Percentiles rank a stretch among this genome's conserved stretches.
Conservation (phyloP, 2,888 invertebrate species). For the Xestoiulus laeticollis region DNA sequence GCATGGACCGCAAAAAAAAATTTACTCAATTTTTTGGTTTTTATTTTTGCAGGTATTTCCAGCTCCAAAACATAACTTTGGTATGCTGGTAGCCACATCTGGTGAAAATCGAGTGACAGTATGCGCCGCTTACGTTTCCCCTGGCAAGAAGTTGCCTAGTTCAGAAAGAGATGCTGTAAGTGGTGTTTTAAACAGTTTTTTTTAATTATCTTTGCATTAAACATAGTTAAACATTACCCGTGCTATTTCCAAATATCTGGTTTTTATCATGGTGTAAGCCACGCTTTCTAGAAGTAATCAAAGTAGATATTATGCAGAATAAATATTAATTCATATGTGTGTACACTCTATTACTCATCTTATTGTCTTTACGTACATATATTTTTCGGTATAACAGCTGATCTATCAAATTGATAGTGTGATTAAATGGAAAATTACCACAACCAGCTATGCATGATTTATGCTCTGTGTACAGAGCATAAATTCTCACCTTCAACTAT, state of each 20-base stretch:
- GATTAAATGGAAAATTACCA: no score
- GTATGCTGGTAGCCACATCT: neutral
- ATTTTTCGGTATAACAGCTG: neutral
- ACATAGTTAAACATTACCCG: neutral
- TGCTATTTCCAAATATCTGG: neutral
- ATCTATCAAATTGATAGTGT: no score
- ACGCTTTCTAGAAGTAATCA: neutral
- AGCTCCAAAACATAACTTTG: neutral
- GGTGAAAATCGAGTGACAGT: conserved; percentile 20
- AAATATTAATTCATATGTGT: neutral
- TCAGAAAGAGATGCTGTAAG: conserved; percentile 15
- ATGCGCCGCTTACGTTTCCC: neutral
- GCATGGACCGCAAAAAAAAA: no score
- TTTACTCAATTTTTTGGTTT: neutral
- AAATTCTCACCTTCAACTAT: no score
- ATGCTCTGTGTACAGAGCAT: no score
- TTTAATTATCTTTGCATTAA: neutral
- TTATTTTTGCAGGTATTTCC: neutral
- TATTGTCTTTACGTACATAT: no score
- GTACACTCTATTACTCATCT: neutral
- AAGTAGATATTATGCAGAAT: neutral
- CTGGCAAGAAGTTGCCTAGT: neutral
- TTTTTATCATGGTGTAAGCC: neutral
- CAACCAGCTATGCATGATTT: no score
- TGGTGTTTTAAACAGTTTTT: neutral